Conservation (phyloP, 2,797 vertebrate species). For the Carapus acus region DNA sequence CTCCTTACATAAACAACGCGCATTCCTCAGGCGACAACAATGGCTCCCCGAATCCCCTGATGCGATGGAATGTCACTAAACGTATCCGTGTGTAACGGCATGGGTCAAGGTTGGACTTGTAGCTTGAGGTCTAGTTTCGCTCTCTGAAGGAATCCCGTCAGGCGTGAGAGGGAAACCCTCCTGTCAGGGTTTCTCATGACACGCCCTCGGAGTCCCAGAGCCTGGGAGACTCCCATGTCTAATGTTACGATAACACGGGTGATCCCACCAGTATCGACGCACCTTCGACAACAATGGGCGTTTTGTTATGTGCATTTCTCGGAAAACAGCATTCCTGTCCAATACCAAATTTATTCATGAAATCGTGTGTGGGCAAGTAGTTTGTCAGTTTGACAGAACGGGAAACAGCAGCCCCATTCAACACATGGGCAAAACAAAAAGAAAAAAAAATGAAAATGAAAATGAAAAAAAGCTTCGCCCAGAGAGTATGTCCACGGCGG, state of each 20-base stretch:
- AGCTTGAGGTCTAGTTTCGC: constrained; percentile 3
- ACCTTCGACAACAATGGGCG: too few relatives aligned
- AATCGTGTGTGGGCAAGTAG: background rate
- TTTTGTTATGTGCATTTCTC: too few relatives aligned
- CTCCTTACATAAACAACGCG: too few relatives aligned
- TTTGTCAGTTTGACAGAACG: too few relatives aligned
- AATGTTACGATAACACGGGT: constrained; percentile 11
- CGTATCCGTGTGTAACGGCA: too few relatives aligned
- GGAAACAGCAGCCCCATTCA: constrained; percentile 12
- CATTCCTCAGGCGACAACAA: too few relatives aligned
- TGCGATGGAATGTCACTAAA: too few relatives aligned
- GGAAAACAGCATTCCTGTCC: background rate
- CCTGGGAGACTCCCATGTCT: constrained; percentile 1
- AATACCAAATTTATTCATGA: constrained; percentile 5
- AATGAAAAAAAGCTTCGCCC: too few relatives aligned
- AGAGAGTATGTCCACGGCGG: constrained; percentile 35
- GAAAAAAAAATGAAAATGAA: too few relatives aligned
- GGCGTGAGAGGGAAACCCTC: constrained; percentile 58
- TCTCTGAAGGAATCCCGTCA: constrained; percentile 41
- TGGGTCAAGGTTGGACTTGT: too few relatives aligned
- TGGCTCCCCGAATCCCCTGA: too few relatives aligned
- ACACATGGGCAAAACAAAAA: background rate
- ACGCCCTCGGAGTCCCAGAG: constrained; percentile 62
- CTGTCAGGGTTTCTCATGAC: constrained; percentile 63
- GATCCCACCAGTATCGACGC: too few relatives aligned